These are phyloP conservation scores for Graptemys geographica DNA, from an alignment of 2,797 vertebrate genomes.

Conservation along the genomic window DNA sequence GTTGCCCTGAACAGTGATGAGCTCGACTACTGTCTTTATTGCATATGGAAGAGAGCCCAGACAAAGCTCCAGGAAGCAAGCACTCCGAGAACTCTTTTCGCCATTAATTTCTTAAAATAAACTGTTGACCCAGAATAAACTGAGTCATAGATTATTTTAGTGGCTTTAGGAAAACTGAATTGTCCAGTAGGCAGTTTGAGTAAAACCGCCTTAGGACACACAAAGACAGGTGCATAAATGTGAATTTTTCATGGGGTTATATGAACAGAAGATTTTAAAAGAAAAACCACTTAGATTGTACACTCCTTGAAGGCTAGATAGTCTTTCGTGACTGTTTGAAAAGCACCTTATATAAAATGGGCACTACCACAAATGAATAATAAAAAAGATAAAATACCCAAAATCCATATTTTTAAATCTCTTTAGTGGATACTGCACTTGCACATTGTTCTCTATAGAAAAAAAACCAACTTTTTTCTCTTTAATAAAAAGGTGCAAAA, in stretches of 20 bases:
- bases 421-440: neutral
- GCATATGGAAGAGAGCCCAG: neutral
- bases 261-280: neutral
- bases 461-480: neutral
- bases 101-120: neutral
- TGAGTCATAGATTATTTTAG: neutral
- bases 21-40: neutral
- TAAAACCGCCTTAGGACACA: neutral
- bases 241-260: neutral
- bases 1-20: neutral
- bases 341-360: neutral
- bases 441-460: neutral
- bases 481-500: neutral
- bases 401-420: neutral
- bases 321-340: neutral
- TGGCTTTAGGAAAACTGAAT: neutral
- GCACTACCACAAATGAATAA: neutral
- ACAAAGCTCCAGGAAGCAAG: neutral
- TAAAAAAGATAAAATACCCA: neutral
- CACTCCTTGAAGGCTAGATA: neutral
- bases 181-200: neutral
- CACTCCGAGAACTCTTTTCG: neutral
- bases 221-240: neutral
- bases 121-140: neutral
- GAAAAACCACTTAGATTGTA: neutral